phyloP scores from a whole-genome alignment of 2,113 vertebrate species.

The Megaceryle maxima region DNA sequence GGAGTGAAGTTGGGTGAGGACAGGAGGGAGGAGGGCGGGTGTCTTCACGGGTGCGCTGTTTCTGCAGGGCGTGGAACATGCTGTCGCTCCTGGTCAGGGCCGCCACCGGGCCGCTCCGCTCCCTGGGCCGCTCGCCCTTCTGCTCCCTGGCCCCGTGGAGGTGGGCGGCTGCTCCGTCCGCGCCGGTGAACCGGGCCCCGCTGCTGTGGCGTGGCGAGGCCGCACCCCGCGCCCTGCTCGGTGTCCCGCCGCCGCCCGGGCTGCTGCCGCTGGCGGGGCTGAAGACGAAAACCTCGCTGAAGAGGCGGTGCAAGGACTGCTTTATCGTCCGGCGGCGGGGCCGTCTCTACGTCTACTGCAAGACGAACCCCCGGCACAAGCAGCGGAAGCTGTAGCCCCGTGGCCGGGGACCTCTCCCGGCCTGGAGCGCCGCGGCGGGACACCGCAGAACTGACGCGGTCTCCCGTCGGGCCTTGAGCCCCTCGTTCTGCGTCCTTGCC shows the following conservation, averaged over 20 bases:
- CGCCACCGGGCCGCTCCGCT: not conserved
- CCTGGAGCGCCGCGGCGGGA: not conserved
- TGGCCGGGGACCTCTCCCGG: too few relatives aligned
- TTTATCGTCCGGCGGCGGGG: slow-evolving; percentile 85
- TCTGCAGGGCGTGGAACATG: not conserved
- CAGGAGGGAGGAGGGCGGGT: too few relatives aligned
- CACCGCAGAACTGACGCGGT: accelerated
- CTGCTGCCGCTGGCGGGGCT: slow-evolving; percentile 71
- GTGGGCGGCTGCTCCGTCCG: not conserved
- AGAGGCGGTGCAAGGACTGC: slow-evolving; percentile 89
- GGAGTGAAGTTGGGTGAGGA: too few relatives aligned
- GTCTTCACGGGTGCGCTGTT: not conserved
- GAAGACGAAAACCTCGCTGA: slow-evolving; percentile 84
- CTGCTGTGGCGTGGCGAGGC: not conserved
- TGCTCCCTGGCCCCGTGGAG: not conserved
- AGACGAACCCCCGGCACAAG: slow-evolving; percentile 86
- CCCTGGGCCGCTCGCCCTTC: slow-evolving; percentile 4
- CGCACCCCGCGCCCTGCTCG: slow-evolving; percentile 33
- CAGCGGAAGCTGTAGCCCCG: slow-evolving; percentile 78
- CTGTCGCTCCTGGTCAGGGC: not conserved
- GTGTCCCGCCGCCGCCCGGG: not conserved
- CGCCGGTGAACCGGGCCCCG: not conserved
- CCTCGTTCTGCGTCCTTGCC: not conserved
- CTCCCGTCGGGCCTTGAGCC: too few relatives aligned
- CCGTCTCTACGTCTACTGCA: slow-evolving; percentile 81